These are phyloP conservation scores for Micromesistius poutassou DNA, from an alignment of 2,797 vertebrate genomes.

Conservation along the genomic window DNA sequence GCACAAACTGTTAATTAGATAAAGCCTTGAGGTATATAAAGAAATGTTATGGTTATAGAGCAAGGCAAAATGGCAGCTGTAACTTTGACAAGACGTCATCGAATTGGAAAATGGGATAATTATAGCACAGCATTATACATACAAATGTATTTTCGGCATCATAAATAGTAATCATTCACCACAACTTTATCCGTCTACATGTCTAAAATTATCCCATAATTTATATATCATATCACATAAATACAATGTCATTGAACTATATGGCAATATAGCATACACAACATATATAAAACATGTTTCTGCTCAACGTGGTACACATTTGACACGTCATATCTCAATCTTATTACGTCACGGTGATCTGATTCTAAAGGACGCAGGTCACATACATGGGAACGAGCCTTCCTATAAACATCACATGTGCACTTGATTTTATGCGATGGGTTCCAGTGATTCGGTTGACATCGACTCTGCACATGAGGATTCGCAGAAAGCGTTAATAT, in stretches of 20 bases:
- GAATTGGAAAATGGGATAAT: not conserved
- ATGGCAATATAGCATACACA: not conserved
- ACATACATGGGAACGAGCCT: not conserved
- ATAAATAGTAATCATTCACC: not conserved
- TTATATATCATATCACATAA: not conserved
- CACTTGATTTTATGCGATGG: not conserved
- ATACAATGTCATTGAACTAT: not conserved
- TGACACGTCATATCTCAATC: not conserved
- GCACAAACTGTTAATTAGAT: not conserved
- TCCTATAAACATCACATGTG: not conserved
- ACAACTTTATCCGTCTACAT: not conserved
- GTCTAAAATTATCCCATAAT: not conserved
- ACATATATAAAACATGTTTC: not conserved
- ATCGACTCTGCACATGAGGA: not conserved
- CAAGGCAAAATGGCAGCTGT: not conserved
- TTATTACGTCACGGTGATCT: not conserved
- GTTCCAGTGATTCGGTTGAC: too few relatives aligned
- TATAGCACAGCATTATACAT: not conserved
- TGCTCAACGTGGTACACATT: not conserved
- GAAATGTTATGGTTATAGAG: not conserved
- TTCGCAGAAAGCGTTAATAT: not conserved
- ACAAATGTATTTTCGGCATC: not conserved
- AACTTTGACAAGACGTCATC: not conserved
- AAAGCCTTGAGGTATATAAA: not conserved
- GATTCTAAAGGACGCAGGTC: not conserved